A percentile compares a stretch with the other conserved stretches of the same genome.
phyloP scores from a whole-genome alignment of 2,797 vertebrate species.

The Myotis planiceps region DNA sequence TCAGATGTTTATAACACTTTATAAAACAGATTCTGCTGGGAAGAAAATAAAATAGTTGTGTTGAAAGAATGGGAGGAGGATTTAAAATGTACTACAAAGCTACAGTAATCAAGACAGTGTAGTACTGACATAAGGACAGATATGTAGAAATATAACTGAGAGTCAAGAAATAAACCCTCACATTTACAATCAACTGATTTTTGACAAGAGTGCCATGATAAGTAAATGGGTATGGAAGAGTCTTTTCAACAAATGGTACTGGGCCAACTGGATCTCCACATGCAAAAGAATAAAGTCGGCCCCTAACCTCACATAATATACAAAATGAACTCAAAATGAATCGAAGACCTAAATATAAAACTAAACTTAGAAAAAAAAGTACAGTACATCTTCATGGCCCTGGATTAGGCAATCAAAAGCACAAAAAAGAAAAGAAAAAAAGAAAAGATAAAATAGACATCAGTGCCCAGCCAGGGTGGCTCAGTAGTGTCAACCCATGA shows the following conservation, averaged over 20 bases:
- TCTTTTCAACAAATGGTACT: background rate
- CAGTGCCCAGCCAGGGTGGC: background rate
- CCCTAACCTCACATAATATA: background rate
- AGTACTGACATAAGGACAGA: background rate
- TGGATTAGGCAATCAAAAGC: background rate
- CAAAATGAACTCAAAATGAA: conserved; percentile 23
- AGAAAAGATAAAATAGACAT: background rate
- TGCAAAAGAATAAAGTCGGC: background rate
- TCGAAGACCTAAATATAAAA: background rate
- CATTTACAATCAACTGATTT: background rate
- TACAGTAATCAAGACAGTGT: background rate
- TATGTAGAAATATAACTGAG: background rate
- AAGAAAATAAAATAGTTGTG: background rate
- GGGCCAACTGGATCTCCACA: background rate
- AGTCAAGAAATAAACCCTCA: background rate
- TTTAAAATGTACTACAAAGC: background rate
- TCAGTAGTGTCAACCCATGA: no score
- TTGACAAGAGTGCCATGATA: background rate
- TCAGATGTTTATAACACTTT: background rate
- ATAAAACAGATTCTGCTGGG: conserved; percentile 34
- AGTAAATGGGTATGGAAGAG: background rate
- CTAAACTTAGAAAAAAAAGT: background rate
- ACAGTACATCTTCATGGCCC: background rate
- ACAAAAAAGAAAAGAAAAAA: background rate
- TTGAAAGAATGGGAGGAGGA: background rate